Conservation (phyloP, 2,888 invertebrate species). For the Atethmia centrago region DNA sequence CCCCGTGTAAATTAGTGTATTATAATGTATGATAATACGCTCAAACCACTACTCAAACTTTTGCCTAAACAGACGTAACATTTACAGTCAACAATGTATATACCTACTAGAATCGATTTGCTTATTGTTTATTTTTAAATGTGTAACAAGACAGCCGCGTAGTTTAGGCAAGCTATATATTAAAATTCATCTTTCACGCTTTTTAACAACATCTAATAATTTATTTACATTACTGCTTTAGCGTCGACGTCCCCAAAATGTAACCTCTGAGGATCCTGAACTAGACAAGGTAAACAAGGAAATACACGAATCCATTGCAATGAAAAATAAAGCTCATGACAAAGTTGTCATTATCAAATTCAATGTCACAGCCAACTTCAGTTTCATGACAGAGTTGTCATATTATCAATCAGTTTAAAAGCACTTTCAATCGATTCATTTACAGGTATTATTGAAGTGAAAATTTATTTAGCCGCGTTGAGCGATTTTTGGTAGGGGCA, state of each 20-base stretch:
- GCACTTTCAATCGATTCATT: conserved; percentile 9
- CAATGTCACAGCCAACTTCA: background rate
- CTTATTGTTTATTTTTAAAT: background rate
- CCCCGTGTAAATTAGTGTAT: background rate
- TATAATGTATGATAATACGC: background rate
- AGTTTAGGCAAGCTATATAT: background rate
- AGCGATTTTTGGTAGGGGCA: too few relatives aligned
- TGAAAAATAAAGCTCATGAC: conserved; percentile 1
- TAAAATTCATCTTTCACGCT: background rate
- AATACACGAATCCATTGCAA: conserved; percentile 26
- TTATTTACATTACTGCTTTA: conserved; percentile 31
- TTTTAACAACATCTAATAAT: conserved; percentile 17
- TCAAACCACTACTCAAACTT: background rate
- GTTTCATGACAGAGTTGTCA: background rate
- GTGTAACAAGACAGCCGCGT: background rate
- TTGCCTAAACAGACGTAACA: background rate
- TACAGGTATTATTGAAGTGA: too few relatives aligned
- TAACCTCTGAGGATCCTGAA: conserved; percentile 29
- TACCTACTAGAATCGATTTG: background rate
- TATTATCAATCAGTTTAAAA: background rate
- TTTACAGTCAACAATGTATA: background rate
- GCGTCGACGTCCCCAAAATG: conserved; percentile 43
- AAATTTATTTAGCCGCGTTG: too few relatives aligned
- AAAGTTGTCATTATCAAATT: conserved; percentile 5
- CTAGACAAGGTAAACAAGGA: conserved; percentile 39